Evolutionary conservation across 2,797 vertebrate species (phyloP), one percentile per base, ranked within the genome.

Genomic region (Iguana delicatissima): DNA sequence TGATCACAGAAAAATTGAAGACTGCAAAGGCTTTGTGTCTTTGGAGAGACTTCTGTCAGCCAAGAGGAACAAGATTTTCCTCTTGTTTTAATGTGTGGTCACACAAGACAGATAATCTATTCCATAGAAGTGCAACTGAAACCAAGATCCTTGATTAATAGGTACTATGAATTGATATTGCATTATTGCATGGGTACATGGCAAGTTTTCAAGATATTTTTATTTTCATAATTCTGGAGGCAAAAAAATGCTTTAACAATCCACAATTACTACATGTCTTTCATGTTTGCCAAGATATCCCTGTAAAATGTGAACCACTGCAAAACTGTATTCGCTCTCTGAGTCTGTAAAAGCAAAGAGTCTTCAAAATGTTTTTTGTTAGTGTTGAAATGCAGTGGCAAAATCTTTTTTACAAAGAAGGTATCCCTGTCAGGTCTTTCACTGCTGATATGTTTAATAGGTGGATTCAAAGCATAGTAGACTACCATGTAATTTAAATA

Each of bases 241-340:
- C 38, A 64, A 87, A 72, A 87, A 72, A 35, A 84, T 20, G 52
- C 42, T 12, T 32, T 73, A 59, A 86, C 29, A 42, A n/a, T 35
- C 38, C n/a, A 69, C 20, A 38, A 62, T 55, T 77, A n/a, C 35
- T 46, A 73, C 20, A 80, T 59, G 22, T 77, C 5, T 55, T 77
- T 79, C 35, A 52, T 20, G 29, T 76, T 67, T 83, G 77, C 42
- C 24, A 50, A 10, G 35, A 80, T 74, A 81, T 50, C 16, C 62
- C 64, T 92, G 38, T 84, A 83, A 87, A 89, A 84, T 87, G 62
- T 83, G 88, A 72, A 80, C 8, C 38, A 84, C n/a, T 69, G 12
- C n/a, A 82, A 77, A 67, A 52, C 57, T 32, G 67, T 24, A 4
- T 26, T 46, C 35, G 14, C 3, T 80, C 50, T n/a, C 55, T n/a